These are phyloP conservation scores for Butastur rufipennis DNA, from an alignment of 2,113 vertebrate species.

Conservation along the genomic window DNA sequence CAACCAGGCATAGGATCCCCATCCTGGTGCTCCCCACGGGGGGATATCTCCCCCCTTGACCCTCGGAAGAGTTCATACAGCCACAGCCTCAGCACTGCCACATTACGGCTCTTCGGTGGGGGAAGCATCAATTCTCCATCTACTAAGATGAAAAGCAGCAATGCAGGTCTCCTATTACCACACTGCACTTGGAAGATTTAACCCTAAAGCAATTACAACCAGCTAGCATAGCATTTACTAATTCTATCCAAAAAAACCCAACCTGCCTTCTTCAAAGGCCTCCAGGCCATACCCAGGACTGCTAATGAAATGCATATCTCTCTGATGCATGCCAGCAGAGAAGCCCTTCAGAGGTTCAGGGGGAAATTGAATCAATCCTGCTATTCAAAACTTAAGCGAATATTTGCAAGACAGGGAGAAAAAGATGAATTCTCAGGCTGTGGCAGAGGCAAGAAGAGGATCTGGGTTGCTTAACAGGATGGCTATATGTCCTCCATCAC, in stretches of 20 bases:
- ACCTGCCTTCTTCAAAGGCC: not conserved
- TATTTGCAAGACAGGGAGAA: not conserved
- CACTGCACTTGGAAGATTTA: not conserved
- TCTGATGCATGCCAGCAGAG: not conserved
- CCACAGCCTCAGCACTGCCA: not conserved
- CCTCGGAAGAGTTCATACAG: not conserved
- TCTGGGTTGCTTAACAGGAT: not conserved
- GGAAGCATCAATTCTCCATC: not conserved
- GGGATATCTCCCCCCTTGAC: not conserved
- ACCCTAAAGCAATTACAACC: not conserved
- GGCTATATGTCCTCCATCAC: fast-evolving
- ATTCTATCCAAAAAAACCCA: not conserved
- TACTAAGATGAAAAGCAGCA: not conserved
- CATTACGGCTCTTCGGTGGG: fast-evolving
- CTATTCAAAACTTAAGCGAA: not conserved
- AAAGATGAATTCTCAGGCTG: not conserved
- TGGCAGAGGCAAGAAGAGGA: not conserved
- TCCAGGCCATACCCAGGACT: not conserved
- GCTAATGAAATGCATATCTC: not conserved
- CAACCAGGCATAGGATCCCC: fast-evolving
- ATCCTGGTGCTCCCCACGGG: fast-evolving
- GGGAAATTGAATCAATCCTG: not conserved
- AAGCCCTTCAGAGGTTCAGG: not conserved
- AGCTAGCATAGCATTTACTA: not conserved
- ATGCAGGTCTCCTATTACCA: not conserved